Evolutionary conservation across 2,113 vertebrate genomes (phyloP), one percentile per base, ranked within the genome.

Genomic region (Chunga burmeisteri): DNA sequence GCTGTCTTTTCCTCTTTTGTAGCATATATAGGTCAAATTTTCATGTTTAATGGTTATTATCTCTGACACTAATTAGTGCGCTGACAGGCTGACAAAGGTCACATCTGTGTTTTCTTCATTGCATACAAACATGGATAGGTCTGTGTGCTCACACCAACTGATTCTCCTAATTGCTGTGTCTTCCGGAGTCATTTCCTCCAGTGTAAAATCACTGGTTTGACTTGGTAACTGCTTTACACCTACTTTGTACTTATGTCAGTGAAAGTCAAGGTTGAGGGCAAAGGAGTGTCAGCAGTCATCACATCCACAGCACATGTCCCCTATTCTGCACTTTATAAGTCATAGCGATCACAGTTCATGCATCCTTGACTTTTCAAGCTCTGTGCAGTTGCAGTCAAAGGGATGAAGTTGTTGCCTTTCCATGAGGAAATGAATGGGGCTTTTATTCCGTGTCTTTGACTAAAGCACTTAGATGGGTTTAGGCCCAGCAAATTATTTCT

Each of bases 381-480:
- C 93, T 68, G 47, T 75, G 84, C 70, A 72, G 44, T 71, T 81
- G 80, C 80, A 85, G 90, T 84, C 78, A 81, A 81, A 95, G 34
- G 68, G 62, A 65, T 79, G 46, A 87, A 87, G 74, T 11, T 49
- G 65, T 77, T 91, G 66, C 90, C 18, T 82, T 94, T 93, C 84
- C 58, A 53, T 3, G 32, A 90, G 70, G 66, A 96, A 93, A 71
- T 32, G 15, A 93, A 89, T 55, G 78, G 59, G 75, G 84, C 78
- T 94, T 95, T 97, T 88, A 95, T 82, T 83, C 77, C 58, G 42
- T 2, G 1, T 62, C 81, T 87, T 85, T 95, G 87, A 90, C 78
- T 81, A 80, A 85, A 90, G 85, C 92, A 96, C 92, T 96, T 90
- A 77, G 29, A 42, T 80, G 87, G 92, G 91, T 96, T 96, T 93